These are phyloP conservation scores for Calyptomena viridis DNA, from an alignment of 2,113 vertebrate species.

Conservation along the genomic window DNA sequence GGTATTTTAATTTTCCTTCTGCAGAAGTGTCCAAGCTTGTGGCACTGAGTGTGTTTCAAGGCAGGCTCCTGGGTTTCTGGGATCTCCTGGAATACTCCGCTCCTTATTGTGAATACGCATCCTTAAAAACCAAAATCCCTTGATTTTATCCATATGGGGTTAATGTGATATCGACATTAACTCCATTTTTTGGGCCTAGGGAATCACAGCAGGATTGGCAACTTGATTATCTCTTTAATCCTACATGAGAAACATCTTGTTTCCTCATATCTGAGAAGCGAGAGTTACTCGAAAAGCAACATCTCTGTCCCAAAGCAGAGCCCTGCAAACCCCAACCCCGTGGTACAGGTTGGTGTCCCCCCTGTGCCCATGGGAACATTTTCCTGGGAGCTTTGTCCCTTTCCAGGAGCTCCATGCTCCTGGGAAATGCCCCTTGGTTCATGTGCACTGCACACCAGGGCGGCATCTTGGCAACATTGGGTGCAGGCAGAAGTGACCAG, in stretches of 20 bases:
- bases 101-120: not conserved
- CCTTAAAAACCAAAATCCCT: not conserved
- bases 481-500: fast-evolving
- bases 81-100: not conserved
- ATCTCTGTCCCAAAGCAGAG: not conserved
- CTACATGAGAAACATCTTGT: not conserved
- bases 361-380: fast-evolving
- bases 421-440: not conserved
- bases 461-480: not conserved
- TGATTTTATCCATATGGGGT: not conserved
- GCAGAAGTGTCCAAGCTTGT: not conserved
- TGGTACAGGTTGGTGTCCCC: no score
- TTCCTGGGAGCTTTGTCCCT: not conserved
- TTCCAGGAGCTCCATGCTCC: fast-evolving
- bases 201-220: not conserved
- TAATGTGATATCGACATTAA: fast-evolving
- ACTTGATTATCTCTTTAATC: not conserved
- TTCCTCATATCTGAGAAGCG: not conserved
- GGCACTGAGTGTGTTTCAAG: not conserved
- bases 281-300: not conserved
- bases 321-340: not conserved
- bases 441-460: fast-evolving
- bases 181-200: not conserved
- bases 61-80: not conserved
- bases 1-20: not conserved